Evolutionary conservation across 2,888 invertebrate species (phyloP).

Genomic region (Anthophora plumipes): DNA sequence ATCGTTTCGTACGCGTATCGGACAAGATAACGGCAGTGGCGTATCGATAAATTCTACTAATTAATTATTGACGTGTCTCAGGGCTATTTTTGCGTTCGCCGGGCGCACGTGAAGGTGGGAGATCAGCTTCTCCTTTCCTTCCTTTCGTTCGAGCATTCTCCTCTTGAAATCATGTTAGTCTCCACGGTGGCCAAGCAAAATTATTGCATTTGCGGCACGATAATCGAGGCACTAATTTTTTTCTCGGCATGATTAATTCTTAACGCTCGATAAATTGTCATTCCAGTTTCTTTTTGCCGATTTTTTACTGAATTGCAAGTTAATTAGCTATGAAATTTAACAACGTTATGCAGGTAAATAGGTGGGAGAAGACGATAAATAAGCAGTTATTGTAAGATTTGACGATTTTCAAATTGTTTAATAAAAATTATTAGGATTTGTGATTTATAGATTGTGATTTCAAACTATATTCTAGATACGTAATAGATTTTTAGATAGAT

Average conservation of each 20-base stretch:
- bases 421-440: no score
- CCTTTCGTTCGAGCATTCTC: not conserved
- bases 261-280: no score
- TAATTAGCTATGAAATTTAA: no score
- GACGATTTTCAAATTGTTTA: no score
- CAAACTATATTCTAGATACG: no score
- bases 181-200: not conserved
- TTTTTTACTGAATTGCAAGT: no score
- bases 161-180: not conserved
- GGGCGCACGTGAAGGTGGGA: slow-evolving; percentile 67
- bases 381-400: no score
- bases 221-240: not conserved
- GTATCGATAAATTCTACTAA: slow-evolving; percentile 81
- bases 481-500: no score
- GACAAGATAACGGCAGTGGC: slow-evolving; percentile 76
- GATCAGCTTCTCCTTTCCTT: slow-evolving; percentile 7
- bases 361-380: no score
- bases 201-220: not conserved
- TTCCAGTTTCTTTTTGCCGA: no score
- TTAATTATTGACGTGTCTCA: slow-evolving; percentile 81
- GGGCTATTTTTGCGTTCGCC: slow-evolving; percentile 77
- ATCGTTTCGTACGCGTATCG: slow-evolving; percentile 75
- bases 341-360: no score
- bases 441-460: no score
- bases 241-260: not conserved